Base-by-base conservation (phyloP, 2,113 vertebrate genomes). In the Nestor notabilis region DNA sequence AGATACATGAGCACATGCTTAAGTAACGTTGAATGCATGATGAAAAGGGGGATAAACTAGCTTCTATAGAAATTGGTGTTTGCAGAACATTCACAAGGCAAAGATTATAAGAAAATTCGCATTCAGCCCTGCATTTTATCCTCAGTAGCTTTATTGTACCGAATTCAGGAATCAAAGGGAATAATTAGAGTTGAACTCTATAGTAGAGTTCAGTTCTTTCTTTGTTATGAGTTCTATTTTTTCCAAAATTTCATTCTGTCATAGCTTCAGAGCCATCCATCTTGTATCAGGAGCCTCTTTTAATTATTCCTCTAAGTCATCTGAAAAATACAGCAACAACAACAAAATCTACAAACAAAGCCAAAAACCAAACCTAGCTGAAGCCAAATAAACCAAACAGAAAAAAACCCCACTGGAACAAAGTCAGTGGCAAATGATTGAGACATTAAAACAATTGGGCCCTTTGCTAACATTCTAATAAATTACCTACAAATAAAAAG, bases 401-500 rank as follows among this genome's bases (percentile, higher is more conserved):
- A 53, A 76, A 75, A 84, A n/a, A 56, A 6, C 15, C 5, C 16
- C 7, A 52, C 31, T 1, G 35, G 65, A 63, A 50, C 2, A 5
- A 11, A 68, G 65, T 50, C 25, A 81, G 12, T n/a, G 52, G 24
- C 70, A 90, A 93, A 66, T 80, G 56, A 56, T 21, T 29, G 11
- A 71, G 76, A 28, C 46, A 49, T 64, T 87, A 61, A 89, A 92
- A 39, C 13, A 44, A 41, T 58, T 1, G 2, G 31, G 23, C 7
- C 13, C 4, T 14, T 44, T 83, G 13, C 12, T 83, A 63, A 83
- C 1, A 2, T 46, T 92, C 50, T 63, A 83, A 87, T 78, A 89
- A 95, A 95, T 83, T 75, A 83, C 39, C 37, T 53, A 37, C 64
- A 81, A 92, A 74, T 81, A 90, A 91, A 96, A 90, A 66, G n/a